Base-by-base conservation (phyloP, 2,797 vertebrate genomes). In the Alca torda region DNA sequence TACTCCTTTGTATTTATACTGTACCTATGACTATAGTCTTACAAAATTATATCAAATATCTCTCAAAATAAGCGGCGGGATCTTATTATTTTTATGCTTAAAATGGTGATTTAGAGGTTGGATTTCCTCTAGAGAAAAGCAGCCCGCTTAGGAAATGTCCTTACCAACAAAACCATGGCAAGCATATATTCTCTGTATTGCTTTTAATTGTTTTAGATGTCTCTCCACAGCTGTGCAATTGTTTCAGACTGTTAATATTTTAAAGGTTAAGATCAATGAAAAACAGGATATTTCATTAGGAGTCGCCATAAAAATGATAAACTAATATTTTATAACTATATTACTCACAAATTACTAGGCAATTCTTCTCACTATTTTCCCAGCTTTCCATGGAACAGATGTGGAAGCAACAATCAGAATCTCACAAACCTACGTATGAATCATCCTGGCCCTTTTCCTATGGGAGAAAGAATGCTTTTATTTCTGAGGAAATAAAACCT, bases 161-260 rank as follows among this genome's bases (percentile, higher is more conserved):
- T 79, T 79, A 72, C 67, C 45, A 90, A 59, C 37, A 92, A 74
- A 93, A 63, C 41, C 50, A 84, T 5, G n/a, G 61, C 25, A 79
- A 60, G n/a, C 13, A 54, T 45, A 35, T 61, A 72, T 41, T 87
- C 39, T 80, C 72, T 79, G 13, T n/a, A 77, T 25, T 89, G 82
- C 41, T 90, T 94, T 91, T 92, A 96, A 96, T 96, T 95, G 86
- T 80, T 92, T 94, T 77, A 94, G 54, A 90, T 91, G 56, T 73
- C 75, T 95, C 91, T 80, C 68, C 64, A 91, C 39, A 78, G 73
- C 41, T 72, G 50, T 56, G 26, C 19, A 92, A 21, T 68, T 56
- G 20, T 75, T 72, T 80, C 48, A 74, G 61, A 70, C 6, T 91
- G 83, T 59, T 80, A 85, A 45, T 64, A 85, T 87, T 94, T 93